Evolutionary conservation across 2,797 vertebrate genomes (phyloP).

Genomic region (Parauchenoglanis punctatus): DNA sequence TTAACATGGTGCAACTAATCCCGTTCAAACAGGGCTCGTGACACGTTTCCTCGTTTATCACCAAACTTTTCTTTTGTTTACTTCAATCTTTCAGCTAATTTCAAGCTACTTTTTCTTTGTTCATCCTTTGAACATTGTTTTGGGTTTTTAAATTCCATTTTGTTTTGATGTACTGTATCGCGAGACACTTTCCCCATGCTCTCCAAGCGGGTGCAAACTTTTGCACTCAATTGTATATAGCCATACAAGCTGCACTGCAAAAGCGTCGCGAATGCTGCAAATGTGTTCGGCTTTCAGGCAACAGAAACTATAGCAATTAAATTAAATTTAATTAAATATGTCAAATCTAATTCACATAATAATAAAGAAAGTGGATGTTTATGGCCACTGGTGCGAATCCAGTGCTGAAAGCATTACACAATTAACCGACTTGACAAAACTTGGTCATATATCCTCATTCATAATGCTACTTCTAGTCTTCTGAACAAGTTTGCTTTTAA

Average conservation of each 20-base stretch:
- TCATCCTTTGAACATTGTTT: neutral
- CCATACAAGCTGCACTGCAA: too few relatives aligned
- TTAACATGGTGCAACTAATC: neutral
- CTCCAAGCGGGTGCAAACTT: neutral
- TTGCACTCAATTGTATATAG: neutral
- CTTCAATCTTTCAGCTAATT: neutral
- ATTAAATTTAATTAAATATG: neutral
- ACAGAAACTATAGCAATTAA: neutral
- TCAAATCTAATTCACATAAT: neutral
- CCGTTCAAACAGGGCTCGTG: neutral
- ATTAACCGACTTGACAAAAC: neutral
- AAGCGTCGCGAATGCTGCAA: too few relatives aligned
- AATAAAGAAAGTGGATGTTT: neutral
- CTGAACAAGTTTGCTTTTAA: neutral
- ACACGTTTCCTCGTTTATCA: neutral
- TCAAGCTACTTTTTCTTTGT: neutral
- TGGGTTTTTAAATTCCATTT: neutral
- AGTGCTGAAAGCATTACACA: neutral
- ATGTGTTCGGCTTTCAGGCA: neutral
- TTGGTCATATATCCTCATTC: too few relatives aligned
- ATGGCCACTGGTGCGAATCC: too few relatives aligned
- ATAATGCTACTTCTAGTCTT: too few relatives aligned
- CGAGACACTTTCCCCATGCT: neutral
- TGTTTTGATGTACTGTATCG: neutral
- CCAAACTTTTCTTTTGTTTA: neutral